Base-by-base conservation (phyloP, 2,888 invertebrate genomes). In the Dynastes tityus region DNA sequence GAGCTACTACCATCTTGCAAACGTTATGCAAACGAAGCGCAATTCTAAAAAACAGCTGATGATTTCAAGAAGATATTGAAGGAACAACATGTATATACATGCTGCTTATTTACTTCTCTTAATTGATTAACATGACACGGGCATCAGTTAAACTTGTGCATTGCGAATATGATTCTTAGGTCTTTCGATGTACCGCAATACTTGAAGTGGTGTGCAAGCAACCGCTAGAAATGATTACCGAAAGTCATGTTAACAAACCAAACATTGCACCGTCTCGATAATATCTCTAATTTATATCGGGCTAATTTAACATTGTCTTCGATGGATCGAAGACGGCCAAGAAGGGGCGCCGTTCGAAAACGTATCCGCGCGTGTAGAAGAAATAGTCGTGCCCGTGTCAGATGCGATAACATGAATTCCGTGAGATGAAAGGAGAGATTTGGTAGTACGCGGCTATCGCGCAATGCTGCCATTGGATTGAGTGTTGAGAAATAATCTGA, bases 241-340 rank as follows among this genome's bases (percentile, higher is more conserved):
- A 74, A 61, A 74, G 45, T 45, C 73, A 74, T 49, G 68, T 68
- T 61, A 74, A 74, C 73, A 61, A 61, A 74, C 27, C 73, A 74
- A 61, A 74, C 73, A 74, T 45, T 45, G 45, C 45, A 45, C 61
- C 27, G 73, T 61, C 49, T 22, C 27, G 73, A 74, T 74, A 74
- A 61, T 74, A 61, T 74, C 73, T 74, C 61, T 61, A 74, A 74
- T 74, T 74, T 61, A 74, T 74, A 74, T 74, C 61, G 61, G 51
- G 73, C 73, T 74, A 74, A 74, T 74, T 74, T 74, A 74, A 74
- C 73, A 61, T 74, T 74, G 61, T 74, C 73, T 73, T 74, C 73
- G 45, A 45, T 49, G 61, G 27, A 74, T 51, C 65, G 32, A 16
- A 40, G 11, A 8, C 45, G 45, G 11, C 45, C 45, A 11, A 37